Evolutionary conservation across 1,140 invertebrate genomes (phyloP).

Genomic region (Ceratina australensis): DNA sequence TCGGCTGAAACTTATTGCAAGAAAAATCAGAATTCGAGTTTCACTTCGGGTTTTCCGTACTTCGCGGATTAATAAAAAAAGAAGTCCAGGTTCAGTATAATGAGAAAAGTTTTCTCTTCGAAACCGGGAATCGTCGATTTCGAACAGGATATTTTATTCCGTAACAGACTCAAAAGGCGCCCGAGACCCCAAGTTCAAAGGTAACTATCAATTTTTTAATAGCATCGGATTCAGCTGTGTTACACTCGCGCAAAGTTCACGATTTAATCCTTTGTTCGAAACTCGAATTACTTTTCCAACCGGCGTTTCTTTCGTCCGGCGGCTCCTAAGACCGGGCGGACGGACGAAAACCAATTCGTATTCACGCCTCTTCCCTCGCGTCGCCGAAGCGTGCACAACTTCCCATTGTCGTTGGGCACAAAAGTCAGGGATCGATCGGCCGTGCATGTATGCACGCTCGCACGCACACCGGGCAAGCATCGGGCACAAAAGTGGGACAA

Average conservation of each 20-base stretch:
- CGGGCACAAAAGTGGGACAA: conserved; percentile 76
- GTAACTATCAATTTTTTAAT: neutral
- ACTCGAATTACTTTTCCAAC: no score
- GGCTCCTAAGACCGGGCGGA: neutral
- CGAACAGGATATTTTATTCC: conserved; percentile 1
- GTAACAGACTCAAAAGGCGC: neutral
- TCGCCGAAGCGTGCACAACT: neutral
- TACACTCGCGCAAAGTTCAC: no score
- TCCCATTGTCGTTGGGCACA: conserved; percentile 49
- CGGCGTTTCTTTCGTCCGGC: neutral
- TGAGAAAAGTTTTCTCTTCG: conserved; percentile 31
- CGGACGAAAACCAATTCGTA: conserved; percentile 29
- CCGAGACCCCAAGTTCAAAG: neutral
- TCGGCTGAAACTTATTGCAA: conserved; percentile 21
- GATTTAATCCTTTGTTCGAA: no score
- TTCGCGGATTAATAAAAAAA: conserved; percentile 27
- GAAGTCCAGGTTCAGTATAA: conserved; percentile 20
- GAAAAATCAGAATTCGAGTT: conserved; percentile 27
- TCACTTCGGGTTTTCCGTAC: conserved; percentile 13
- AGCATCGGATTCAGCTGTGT: no score
- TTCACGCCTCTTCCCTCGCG: conserved; percentile 38
- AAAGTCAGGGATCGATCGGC: conserved; percentile 59
- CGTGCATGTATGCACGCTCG: conserved; percentile 32
- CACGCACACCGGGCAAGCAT: conserved; percentile 6
- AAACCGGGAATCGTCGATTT: conserved; percentile 35